Percentiles rank a stretch among this genome's conserved stretches.
Evolutionary conservation across 2,888 invertebrate species (phyloP).

Genomic region (Gymnosoma rotundatum): DNA sequence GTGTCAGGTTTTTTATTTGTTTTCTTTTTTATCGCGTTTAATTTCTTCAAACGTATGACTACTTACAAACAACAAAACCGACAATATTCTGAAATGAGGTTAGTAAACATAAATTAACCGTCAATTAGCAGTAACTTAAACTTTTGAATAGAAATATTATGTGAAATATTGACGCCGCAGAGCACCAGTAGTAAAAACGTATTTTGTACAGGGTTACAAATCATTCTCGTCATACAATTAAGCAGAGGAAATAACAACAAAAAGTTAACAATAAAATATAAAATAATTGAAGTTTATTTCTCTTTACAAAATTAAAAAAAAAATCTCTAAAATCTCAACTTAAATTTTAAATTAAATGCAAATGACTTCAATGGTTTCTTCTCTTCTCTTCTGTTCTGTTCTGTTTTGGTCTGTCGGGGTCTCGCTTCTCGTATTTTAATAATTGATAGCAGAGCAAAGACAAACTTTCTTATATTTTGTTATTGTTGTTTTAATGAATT

Average conservation of each 20-base stretch:
- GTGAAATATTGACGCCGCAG: conserved; percentile 7
- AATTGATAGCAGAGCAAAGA: conserved; percentile 10
- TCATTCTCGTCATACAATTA: conserved; percentile 35
- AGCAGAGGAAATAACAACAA: conserved; percentile 26
- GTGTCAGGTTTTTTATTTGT: conserved; percentile 40
- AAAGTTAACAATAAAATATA: conserved; percentile 33
- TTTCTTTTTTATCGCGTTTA: conserved; percentile 10
- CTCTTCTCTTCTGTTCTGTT: conserved; percentile 5
- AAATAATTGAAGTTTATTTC: conserved; percentile 60
- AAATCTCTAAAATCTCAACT: conserved; percentile 53
- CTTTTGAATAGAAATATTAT: conserved; percentile 66
- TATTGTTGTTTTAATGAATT: conserved; percentile 43
- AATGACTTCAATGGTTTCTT: conserved; percentile 57
- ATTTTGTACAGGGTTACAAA: conserved; percentile 4
- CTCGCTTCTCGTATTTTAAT: conserved; percentile 4
- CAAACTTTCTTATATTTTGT: conserved; percentile 18
- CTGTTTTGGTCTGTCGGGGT: conserved; percentile 2
- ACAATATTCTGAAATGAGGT: conserved; percentile 63
- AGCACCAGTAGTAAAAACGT: background rate
- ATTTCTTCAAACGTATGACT: conserved; percentile 42
- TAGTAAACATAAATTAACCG: conserved; percentile 61
- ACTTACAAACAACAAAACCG: conserved; percentile 43
- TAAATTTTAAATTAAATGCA: conserved; percentile 61
- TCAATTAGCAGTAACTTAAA: conserved; percentile 41
- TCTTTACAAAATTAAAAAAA: conserved; percentile 22